A percentile compares a stretch with the other conserved stretches of the same genome.
phyloP scores from a whole-genome alignment of 2,113 vertebrate species.

The Prochilodus magdalenae region DNA sequence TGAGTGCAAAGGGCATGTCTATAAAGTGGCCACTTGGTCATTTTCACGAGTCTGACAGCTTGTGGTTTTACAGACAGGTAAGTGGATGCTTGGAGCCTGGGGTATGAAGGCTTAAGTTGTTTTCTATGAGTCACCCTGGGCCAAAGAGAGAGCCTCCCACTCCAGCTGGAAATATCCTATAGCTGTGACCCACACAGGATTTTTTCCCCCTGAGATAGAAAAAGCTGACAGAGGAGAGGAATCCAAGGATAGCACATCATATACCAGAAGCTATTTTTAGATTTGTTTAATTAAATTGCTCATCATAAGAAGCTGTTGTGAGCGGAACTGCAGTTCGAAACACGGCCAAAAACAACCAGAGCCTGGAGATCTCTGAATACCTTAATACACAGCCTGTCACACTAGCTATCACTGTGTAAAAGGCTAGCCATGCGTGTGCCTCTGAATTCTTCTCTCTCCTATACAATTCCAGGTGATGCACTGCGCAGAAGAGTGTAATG shows the following conservation, averaged over 20 bases:
- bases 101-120: slow-evolving; percentile 23
- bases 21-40: slow-evolving; percentile 25
- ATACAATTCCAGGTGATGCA: slow-evolving; percentile 7
- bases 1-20: not conserved
- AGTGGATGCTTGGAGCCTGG: slow-evolving; percentile 20
- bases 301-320: not conserved
- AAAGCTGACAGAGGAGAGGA: not conserved
- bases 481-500: slow-evolving; percentile 5
- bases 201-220: not conserved
- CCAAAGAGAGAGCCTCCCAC: slow-evolving; percentile 37
- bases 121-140: slow-evolving; percentile 40
- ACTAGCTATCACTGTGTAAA: not conserved
- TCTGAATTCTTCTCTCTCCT: slow-evolving; percentile 24
- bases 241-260: slow-evolving; percentile 17
- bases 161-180: slow-evolving; percentile 45
- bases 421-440: not conserved
- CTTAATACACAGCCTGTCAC: not conserved
- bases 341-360: not conserved
- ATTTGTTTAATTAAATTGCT: not conserved
- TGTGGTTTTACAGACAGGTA: slow-evolving; percentile 22
- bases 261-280: slow-evolving; percentile 21
- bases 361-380: not conserved
- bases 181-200: slow-evolving; percentile 40
- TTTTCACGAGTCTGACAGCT: slow-evolving; percentile 32
- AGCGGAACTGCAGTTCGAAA: not conserved